Evolutionary conservation across 53 echinoderm and acorn worm species (phyloP), one percentile per base, ranked within the genome.

Genomic region (Apostichopus leukothele): DNA sequence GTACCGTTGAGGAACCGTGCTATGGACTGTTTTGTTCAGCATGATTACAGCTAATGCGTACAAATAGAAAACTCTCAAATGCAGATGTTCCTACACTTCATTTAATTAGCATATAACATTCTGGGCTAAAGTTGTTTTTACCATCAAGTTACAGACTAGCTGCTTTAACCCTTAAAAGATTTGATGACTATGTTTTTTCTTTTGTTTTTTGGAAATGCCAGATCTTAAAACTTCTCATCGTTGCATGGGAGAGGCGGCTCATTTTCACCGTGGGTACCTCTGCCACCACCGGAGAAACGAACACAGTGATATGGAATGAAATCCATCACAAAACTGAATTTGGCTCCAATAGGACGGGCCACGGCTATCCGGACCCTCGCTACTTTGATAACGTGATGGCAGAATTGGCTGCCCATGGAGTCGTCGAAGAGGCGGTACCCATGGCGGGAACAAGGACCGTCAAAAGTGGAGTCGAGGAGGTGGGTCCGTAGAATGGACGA

Each of bases 261-360:
- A 90, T 96, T 51, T 98, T 98, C 92, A 98, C 98, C 51, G 90
- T 98, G 5, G 95, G 91, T 0, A 98, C 95, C 3, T 98, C 98
- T 14, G 98, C 93, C 51, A 98, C 98, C 14, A 96, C 98, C 7
- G 95, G 98, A 14, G 95, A 98, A 66, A 63, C 90, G 63, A 91
- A 93, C 88, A 98, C 98, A 9, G 98, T 98, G 19, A 91, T 95
- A 27, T 98, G 98, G 98, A 98, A 98, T 68, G 98, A 98, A 86
- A 98, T 98, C 74, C 98, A 98, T 78, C 98, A 98, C 91, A 98
- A 98, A 93, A 98, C 98, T 2, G 98, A 98, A 89, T 95, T 98
- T 90, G 94, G 98, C 27, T 98, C 98, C 88, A 98, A 98, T 71
- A 92, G 96, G 73, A 93, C 94, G 12, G 98, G 98, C 11, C 98